Conservation (phyloP, 2,797 vertebrate genomes). For the Mormyrops boulengeri region DNA sequence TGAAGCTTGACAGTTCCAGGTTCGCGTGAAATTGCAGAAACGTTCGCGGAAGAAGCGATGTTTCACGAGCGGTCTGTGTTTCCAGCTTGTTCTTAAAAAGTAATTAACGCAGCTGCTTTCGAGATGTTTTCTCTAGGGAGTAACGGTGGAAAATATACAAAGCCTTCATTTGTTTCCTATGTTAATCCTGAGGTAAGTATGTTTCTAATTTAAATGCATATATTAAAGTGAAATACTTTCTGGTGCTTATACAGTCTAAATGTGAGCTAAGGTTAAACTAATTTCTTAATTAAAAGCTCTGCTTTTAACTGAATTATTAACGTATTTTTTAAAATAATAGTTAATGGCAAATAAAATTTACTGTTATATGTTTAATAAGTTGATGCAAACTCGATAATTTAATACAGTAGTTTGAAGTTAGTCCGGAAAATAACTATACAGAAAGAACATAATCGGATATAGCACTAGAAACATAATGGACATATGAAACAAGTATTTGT, state of each 20-base stretch:
- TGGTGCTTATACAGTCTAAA: neutral
- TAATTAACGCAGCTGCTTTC: slow-evolving; percentile 1
- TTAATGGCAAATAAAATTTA: neutral
- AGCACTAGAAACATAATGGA: neutral
- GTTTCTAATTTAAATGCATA: neutral
- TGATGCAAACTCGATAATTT: neutral
- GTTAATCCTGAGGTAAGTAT: slow-evolving; percentile 71
- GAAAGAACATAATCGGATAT: neutral
- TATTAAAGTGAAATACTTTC: neutral
- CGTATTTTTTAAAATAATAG: neutral
- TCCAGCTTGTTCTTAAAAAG: slow-evolving; percentile 20
- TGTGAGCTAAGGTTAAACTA: neutral
- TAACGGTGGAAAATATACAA: slow-evolving; percentile 50
- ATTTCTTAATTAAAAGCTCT: slow-evolving; percentile 3
- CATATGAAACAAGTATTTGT: neutral
- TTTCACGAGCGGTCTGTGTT: slow-evolving; percentile 3
- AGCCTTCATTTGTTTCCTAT: slow-evolving; percentile 79
- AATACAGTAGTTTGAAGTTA: neutral
- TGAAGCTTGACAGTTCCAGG: neutral
- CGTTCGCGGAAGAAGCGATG: slow-evolving; percentile 27
- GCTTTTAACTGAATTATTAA: neutral
- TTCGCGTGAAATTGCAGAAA: neutral
- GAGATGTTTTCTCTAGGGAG: slow-evolving; percentile 54
- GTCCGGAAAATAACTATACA: neutral
- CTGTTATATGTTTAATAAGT: neutral